These are phyloP conservation scores for Lithophane socia DNA, from an alignment of 2,888 invertebrate genomes.

Conservation along the genomic window DNA sequence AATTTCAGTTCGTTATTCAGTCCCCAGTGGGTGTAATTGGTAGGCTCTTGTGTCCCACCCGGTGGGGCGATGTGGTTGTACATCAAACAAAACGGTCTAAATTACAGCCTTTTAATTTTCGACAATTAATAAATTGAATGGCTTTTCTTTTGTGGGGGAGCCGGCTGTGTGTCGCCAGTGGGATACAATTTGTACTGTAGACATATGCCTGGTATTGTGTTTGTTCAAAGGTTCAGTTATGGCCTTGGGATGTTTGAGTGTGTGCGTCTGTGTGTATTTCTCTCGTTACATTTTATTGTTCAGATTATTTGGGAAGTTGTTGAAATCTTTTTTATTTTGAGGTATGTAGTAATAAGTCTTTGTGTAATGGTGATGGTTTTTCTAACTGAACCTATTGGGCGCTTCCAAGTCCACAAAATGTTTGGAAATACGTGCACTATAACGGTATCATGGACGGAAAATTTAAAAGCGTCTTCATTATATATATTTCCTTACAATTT, in stretches of 20 bases:
- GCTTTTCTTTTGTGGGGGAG: conserved; percentile 66
- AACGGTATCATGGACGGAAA: too few species aligned
- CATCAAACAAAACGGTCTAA: conserved; percentile 77
- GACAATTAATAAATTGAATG: conserved; percentile 76
- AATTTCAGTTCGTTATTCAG: conserved; percentile 80
- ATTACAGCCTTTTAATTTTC: conserved; percentile 79
- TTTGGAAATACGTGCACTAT: too few species aligned
- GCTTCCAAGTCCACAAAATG: too few species aligned
- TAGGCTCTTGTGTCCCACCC: conserved; percentile 71
- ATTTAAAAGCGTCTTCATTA: too few species aligned
- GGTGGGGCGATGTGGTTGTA: conserved; percentile 67
- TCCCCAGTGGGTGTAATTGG: conserved; percentile 77
- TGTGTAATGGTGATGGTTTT: background rate
- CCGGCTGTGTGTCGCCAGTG: conserved; percentile 57
- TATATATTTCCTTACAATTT: too few species aligned
- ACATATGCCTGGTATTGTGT: conserved; percentile 35
- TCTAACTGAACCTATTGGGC: too few species aligned
- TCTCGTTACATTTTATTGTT: conserved; percentile 39
- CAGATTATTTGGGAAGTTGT: conserved; percentile 24
- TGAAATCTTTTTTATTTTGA: conserved; percentile 1
- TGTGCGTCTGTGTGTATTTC: background rate
- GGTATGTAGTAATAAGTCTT: background rate
- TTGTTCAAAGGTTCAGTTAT: conserved; percentile 30
- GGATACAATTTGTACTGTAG: conserved; percentile 39
- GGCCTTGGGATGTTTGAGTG: conserved; percentile 3